Conservation (phyloP, 2,888 invertebrate genomes). For the Cantharis lateralis region DNA sequence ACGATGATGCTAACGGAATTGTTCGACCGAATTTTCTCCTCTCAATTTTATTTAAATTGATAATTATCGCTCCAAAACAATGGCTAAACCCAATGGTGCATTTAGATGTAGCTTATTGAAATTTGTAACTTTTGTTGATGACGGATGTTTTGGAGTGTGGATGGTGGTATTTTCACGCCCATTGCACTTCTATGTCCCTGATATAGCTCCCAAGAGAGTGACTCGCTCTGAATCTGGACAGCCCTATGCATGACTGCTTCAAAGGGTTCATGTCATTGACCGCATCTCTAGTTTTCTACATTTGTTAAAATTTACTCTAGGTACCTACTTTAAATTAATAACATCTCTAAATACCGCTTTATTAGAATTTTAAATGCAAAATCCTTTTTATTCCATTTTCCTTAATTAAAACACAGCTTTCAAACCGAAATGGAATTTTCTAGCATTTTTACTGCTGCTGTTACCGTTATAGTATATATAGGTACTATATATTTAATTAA, state of each 20-base stretch:
- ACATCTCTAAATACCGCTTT: background rate
- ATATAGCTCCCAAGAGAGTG: conserved; percentile 30
- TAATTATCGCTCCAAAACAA: background rate
- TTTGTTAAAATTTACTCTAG: background rate
- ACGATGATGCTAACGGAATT: background rate
- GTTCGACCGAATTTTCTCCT: background rate
- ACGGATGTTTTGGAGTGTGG: conserved; percentile 31
- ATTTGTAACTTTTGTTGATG: conserved; percentile 26
- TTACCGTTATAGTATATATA: background rate
- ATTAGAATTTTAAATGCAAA: background rate
- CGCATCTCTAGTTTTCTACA: conserved; percentile 11
- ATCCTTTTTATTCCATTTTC: background rate
- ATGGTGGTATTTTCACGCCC: conserved; percentile 35
- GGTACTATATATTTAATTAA: background rate
- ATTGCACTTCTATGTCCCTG: conserved; percentile 31
- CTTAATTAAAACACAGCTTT: background rate
- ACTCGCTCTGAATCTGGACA: conserved; percentile 19
- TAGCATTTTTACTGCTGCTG: background rate
- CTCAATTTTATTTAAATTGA: background rate
- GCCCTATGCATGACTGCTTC: conserved; percentile 29
- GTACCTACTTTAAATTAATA: background rate
- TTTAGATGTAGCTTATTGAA: conserved; percentile 24
- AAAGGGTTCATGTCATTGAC: conserved; percentile 32
- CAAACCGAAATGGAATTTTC: background rate
- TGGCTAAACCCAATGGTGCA: background rate